Conservation (phyloP, 2,113 vertebrate species). For the Callocephalon fimbriatum region DNA sequence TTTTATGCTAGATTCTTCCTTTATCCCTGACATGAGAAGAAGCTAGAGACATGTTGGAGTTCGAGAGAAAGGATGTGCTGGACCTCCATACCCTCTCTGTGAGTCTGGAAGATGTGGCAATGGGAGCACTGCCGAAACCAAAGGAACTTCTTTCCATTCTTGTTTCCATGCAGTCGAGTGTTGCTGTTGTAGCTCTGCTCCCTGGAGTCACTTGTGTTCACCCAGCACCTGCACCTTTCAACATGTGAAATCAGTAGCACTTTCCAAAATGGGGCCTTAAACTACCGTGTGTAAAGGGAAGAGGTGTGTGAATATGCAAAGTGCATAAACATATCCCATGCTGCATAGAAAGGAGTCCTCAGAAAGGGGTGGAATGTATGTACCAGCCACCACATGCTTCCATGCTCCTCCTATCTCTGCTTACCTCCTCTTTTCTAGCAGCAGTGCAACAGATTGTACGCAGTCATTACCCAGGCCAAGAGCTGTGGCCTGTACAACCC, state of each 20-base stretch:
- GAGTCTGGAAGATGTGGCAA: not conserved
- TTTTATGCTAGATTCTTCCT: not conserved
- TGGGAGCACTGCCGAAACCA: not conserved
- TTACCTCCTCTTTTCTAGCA: not conserved
- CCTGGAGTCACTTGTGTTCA: accelerated
- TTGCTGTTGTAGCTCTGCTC: not conserved
- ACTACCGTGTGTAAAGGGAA: not conserved
- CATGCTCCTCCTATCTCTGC: not conserved
- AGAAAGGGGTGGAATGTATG: not conserved
- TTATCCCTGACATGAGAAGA: not conserved
- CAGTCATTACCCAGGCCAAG: not conserved
- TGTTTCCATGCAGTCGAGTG: accelerated
- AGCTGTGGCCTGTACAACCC: not conserved
- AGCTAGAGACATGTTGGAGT: not conserved
- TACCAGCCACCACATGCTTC: not conserved
- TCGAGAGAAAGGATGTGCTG: not conserved
- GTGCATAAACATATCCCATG: not conserved
- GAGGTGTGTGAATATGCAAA: not conserved
- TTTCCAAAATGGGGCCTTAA: not conserved
- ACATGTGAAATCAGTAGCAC: not conserved
- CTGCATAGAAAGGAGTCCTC: not conserved
- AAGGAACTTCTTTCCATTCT: not conserved
- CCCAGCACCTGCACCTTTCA: not conserved
- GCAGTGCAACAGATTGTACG: not conserved
- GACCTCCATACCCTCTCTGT: not conserved